These are phyloP conservation scores for Leptothorax acervorum DNA, from an alignment of 2,888 invertebrate genomes.

Conservation along the genomic window DNA sequence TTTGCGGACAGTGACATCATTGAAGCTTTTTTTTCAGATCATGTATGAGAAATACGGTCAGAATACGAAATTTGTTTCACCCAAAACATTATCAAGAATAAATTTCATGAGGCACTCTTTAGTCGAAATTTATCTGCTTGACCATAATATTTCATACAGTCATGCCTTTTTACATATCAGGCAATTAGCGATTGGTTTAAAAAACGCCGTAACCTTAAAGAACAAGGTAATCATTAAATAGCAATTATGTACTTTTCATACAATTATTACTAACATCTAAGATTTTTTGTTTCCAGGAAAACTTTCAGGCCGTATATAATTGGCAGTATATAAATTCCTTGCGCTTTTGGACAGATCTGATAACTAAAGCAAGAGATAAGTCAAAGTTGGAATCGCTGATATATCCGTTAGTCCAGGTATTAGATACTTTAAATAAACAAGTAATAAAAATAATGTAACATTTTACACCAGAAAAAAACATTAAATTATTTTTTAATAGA, in stretches of 20 bases:
- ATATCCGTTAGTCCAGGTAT: slow-evolving; percentile 96
- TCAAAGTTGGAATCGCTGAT: slow-evolving; percentile 92
- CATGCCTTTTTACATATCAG: slow-evolving; percentile 97
- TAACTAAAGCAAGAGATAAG: slow-evolving; percentile 88
- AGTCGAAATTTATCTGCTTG: slow-evolving; percentile 95
- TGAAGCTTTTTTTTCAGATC: slow-evolving; percentile 85
- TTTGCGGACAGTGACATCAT: background rate
- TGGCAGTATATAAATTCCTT: slow-evolving; percentile 99
- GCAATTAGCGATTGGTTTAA: slow-evolving; percentile 97
- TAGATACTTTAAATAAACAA: background rate
- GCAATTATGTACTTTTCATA: background rate
- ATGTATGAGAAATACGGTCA: slow-evolving; percentile 98
- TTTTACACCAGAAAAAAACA: background rate
- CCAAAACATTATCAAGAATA: slow-evolving; percentile 93
- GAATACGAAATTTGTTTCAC: slow-evolving; percentile 98
- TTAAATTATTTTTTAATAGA: slow-evolving; percentile 82
- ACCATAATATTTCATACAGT: slow-evolving; percentile 93
- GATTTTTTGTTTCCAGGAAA: slow-evolving; percentile 87
- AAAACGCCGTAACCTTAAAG: slow-evolving; percentile 96
- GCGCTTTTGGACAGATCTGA: slow-evolving; percentile 94
- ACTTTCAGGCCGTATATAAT: slow-evolving; percentile 97
- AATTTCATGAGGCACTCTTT: slow-evolving; percentile 98
- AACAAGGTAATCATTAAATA: slow-evolving; percentile 88
- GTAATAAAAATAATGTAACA: background rate
- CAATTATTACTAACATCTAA: slow-evolving; percentile 2